A percentile compares a stretch with the other conserved stretches of the same genome.
These are phyloP conservation scores for Genyomyrus donnyi DNA, from an alignment of 2,113 vertebrate species.

Conservation along the genomic window DNA sequence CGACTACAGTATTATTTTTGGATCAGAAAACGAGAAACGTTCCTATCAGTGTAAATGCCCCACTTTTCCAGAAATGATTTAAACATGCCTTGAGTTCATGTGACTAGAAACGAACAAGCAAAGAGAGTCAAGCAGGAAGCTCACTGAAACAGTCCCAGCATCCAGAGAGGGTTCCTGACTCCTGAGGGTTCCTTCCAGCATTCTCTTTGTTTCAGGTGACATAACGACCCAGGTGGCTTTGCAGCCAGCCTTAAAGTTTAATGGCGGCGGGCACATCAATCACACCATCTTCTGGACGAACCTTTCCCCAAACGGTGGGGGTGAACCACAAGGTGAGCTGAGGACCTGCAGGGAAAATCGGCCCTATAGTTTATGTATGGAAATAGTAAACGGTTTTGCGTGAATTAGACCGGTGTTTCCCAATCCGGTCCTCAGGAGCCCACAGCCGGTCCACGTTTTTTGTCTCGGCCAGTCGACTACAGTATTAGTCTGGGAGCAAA, in stretches of 20 bases:
- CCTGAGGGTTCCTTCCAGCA: neutral
- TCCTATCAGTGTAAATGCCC: neutral
- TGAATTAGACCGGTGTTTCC: neutral
- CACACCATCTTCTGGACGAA: slow-evolving; percentile 98
- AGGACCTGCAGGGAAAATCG: neutral
- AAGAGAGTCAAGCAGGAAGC: neutral
- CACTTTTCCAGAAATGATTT: neutral
- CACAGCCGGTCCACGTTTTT: neutral
- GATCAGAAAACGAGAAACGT: neutral
- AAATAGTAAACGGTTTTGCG: neutral
- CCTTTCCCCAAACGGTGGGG: slow-evolving; percentile 82
- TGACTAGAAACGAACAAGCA: neutral
- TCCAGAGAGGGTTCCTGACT: neutral
- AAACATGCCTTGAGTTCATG: neutral
- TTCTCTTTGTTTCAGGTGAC: slow-evolving; percentile 67
- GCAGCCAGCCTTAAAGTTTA: slow-evolving; percentile 85
- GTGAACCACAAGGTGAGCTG: slow-evolving; percentile 80
- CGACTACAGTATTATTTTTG: neutral
- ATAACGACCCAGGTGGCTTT: slow-evolving; percentile 81
- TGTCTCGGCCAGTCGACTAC: neutral
- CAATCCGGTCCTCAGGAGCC: neutral
- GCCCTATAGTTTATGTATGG: neutral
- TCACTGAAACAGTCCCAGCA: neutral
- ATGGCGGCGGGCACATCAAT: slow-evolving; percentile 93
- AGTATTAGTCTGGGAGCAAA: neutral